These are phyloP conservation scores for Bruchidius siliquastri DNA, from an alignment of 2,888 invertebrate genomes.

Conservation along the genomic window DNA sequence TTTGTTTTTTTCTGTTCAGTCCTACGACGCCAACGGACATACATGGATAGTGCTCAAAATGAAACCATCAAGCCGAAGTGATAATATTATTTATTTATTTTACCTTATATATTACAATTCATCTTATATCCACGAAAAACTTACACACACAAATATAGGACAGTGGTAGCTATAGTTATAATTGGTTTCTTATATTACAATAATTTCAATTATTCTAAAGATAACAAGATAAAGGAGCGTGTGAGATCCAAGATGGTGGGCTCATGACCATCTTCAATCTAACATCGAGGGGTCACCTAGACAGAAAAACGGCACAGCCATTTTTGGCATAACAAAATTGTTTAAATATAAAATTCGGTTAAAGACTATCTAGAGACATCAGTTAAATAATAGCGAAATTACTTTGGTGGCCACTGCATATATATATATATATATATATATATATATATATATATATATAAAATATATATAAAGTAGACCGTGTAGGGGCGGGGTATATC, in stretches of 20 bases:
- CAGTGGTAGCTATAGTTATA: constrained; percentile 40
- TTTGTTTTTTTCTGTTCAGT: no score
- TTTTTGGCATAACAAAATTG: neutral
- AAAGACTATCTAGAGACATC: no score
- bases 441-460: no score
- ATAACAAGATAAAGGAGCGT: constrained; percentile 45
- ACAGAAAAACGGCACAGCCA: neutral
- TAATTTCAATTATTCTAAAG: constrained; percentile 43
- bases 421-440: no score
- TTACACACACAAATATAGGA: constrained; percentile 48
- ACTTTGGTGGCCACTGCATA: no score
- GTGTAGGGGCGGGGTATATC: no score
- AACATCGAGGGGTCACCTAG: constrained; percentile 34
- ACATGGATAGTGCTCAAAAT: no score
- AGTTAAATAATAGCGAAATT: no score
- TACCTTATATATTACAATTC: constrained; percentile 18
- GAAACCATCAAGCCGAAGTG: neutral
- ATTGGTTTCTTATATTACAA: constrained; percentile 36
- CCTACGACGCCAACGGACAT: no score
- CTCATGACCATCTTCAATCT: constrained; percentile 38
- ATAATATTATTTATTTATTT: constrained; percentile 18
- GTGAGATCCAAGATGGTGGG: constrained; percentile 38
- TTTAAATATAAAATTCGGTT: no score
- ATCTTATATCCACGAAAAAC: constrained; percentile 40
- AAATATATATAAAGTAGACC: no score